Conservation (phyloP, 2,888 invertebrate species). For the Drosophila kanekoi region DNA sequence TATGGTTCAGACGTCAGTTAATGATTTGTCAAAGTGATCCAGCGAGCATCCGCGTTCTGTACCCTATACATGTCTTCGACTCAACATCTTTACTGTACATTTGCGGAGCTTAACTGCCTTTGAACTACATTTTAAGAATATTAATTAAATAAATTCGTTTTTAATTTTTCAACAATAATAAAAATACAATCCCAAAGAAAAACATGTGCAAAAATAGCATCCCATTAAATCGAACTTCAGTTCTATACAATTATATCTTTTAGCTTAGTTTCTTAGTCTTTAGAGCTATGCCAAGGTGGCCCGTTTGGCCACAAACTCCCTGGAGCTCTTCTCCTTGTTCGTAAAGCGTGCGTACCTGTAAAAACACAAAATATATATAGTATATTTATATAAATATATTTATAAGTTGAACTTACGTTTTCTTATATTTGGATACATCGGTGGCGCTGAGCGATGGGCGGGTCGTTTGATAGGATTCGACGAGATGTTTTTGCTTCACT, state of each 20-base stretch:
- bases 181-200: slow-evolving; percentile 41
- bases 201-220: slow-evolving; percentile 20
- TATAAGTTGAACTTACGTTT: slow-evolving; percentile 87
- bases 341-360: slow-evolving; percentile 88
- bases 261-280: slow-evolving; percentile 47
- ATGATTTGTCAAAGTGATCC: too few species aligned
- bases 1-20: too few species aligned
- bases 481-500: slow-evolving; percentile 88
- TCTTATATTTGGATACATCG: slow-evolving; percentile 90
- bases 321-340: slow-evolving; percentile 86
- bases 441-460: slow-evolving; percentile 90
- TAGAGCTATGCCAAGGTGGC: slow-evolving; percentile 87
- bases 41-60: too few species aligned
- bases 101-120: not conserved
- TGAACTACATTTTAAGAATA: not conserved
- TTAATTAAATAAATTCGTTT: slow-evolving; percentile 50
- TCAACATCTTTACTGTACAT: not conserved
- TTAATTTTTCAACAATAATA: slow-evolving; percentile 53
- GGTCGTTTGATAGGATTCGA: slow-evolving; percentile 89
- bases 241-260: slow-evolving; percentile 23
- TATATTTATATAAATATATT: too few species aligned
- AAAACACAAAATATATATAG: not conserved
- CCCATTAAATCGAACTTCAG: slow-evolving; percentile 18
- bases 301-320: slow-evolving; percentile 86
- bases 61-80: too few species aligned